A percentile compares a stretch with the other conserved stretches of the same genome.
phyloP scores from a whole-genome alignment of 2,888 invertebrate species.

The Troilus luridus region DNA sequence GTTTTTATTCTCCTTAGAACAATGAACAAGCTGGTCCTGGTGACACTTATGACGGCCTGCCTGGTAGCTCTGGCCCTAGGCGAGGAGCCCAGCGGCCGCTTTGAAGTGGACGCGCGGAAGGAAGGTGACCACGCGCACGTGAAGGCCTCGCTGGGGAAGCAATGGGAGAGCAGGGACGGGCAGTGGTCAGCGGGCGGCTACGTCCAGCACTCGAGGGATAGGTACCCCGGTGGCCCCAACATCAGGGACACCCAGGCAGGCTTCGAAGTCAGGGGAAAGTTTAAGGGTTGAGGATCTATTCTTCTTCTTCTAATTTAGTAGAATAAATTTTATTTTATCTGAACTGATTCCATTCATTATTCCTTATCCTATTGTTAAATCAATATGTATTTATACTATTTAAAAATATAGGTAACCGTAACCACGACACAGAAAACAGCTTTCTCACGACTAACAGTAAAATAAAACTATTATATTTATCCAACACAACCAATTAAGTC shows the following conservation, averaged over 20 bases:
- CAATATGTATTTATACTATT: too few relatives aligned
- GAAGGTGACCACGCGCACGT: neutral
- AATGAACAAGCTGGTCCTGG: neutral
- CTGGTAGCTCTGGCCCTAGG: neutral
- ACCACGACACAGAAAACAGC: too few relatives aligned
- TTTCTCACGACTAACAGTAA: too few relatives aligned
- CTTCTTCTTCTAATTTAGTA: neutral
- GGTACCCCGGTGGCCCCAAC: neutral
- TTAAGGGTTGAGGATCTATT: neutral
- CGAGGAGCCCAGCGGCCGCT: neutral
- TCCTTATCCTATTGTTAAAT: too few relatives aligned
- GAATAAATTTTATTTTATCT: too few relatives aligned
- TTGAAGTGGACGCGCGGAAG: neutral
- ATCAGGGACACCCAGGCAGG: constrained; percentile 56
- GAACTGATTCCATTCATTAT: too few relatives aligned
- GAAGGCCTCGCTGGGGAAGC: neutral
- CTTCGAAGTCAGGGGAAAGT: constrained; percentile 52
- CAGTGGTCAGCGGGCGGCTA: constrained; percentile 58
- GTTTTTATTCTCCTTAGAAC: neutral
- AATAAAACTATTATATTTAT: too few relatives aligned
- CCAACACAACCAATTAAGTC: too few relatives aligned
- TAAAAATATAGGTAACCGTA: too few relatives aligned
- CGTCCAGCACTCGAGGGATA: constrained; percentile 58
- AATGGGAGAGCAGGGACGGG: constrained; percentile 55
- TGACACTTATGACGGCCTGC: neutral